A percentile compares a stretch with the other conserved stretches of the same genome.
Conservation (phyloP, 2,888 invertebrate genomes). For the Aelia acuminata region DNA sequence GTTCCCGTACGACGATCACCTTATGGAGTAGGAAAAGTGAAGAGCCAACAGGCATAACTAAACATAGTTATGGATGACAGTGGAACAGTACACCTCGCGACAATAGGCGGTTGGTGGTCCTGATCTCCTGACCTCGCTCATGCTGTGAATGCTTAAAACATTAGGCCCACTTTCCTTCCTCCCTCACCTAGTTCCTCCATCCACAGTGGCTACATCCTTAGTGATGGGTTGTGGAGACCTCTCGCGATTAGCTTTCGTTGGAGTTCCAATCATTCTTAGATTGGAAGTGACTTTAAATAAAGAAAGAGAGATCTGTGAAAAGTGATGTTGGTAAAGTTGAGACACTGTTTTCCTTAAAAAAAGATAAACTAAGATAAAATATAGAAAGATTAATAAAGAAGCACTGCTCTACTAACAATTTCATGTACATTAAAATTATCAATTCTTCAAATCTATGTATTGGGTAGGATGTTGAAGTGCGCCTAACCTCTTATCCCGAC, state of each 20-base stretch:
- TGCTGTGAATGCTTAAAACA: conserved; percentile 35
- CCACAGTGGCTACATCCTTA: neutral
- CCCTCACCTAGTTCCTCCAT: conserved; percentile 14
- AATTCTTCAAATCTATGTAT: no score
- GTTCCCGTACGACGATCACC: neutral
- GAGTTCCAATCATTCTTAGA: neutral
- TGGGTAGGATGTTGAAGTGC: no score
- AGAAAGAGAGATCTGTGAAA: no score
- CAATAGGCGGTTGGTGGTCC: conserved; percentile 15
- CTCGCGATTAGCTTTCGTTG: neutral
- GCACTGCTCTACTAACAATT: no score
- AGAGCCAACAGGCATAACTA: neutral
- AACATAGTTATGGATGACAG: neutral
- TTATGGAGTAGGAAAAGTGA: conserved; percentile 27
- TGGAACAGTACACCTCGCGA: neutral
- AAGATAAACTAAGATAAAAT: no score
- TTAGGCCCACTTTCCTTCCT: neutral
- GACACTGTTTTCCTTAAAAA: no score
- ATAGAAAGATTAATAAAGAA: no score
- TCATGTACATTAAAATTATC: no score
- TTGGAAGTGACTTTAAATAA: no score
- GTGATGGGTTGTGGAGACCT: neutral
- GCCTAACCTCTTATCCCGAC: no score
- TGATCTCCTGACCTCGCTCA: conserved; percentile 35
- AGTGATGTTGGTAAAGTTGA: no score